phyloP scores from a whole-genome alignment of 2,113 vertebrate genomes.

The Pithys albifrons region DNA sequence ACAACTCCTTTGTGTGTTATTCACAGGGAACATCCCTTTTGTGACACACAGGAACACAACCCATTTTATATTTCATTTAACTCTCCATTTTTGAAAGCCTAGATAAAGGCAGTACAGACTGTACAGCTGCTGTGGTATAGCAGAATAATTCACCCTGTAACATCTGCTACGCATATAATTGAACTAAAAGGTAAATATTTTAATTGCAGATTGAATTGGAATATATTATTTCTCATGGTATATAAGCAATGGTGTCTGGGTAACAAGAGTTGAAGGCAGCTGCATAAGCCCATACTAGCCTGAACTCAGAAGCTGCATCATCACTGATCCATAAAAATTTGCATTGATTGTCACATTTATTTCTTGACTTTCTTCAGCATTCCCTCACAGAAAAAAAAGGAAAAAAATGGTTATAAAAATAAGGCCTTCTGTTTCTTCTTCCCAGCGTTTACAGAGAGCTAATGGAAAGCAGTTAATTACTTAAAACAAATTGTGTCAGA shows the following conservation, averaged over 20 bases:
- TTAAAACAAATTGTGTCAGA: neutral
- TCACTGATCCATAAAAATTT: neutral
- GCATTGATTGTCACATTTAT: neutral
- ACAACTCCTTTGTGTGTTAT: neutral
- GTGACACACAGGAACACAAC: neutral
- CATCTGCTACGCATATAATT: neutral
- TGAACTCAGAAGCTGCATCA: neutral
- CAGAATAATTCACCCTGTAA: neutral
- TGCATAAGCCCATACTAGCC: neutral
- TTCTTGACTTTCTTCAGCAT: neutral
- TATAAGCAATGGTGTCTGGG: neutral
- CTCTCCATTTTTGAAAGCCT: neutral
- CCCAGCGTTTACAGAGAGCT: neutral
- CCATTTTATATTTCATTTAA: neutral
- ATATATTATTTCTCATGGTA: neutral
- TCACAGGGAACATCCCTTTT: neutral
- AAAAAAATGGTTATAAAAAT: neutral
- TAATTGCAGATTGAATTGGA: neutral
- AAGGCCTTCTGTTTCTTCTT: constrained; percentile 36
- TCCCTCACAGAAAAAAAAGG: neutral
- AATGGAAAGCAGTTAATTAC: constrained; percentile 6
- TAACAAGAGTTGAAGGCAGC: neutral
- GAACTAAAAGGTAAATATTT: neutral
- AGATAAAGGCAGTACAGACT: neutral
- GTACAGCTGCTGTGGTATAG: neutral